Evolutionary conservation across 1,140 invertebrate species (phyloP).

Genomic region (Cydia strobilella): DNA sequence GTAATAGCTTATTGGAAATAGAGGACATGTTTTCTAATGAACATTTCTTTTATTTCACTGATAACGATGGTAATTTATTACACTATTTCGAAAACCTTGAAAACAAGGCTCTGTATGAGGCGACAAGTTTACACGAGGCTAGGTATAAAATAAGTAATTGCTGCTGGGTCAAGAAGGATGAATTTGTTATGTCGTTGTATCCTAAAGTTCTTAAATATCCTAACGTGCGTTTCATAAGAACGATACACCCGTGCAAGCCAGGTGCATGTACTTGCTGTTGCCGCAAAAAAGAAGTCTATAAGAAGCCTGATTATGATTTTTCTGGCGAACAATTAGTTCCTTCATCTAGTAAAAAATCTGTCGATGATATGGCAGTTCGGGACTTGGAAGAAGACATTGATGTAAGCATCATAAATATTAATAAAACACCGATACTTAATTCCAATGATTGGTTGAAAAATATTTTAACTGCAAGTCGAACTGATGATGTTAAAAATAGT

Average conservation of each 20-base stretch:
- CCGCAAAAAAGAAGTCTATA: neutral
- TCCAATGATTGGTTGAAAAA: neutral
- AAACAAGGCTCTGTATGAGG: neutral
- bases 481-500: neutral
- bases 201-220: slow-evolving; percentile 9
- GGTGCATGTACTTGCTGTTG: neutral
- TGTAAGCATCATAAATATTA: neutral
- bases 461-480: neutral
- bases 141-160: slow-evolving; percentile 29
- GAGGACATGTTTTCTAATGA: neutral
- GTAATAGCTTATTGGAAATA: neutral
- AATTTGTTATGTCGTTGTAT: slow-evolving; percentile 16
- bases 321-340: too few relatives aligned
- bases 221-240: neutral
- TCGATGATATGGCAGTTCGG: neutral
- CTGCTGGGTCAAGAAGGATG: slow-evolving; percentile 40
- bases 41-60: neutral
- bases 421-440: neutral
- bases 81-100: neutral
- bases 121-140: neutral
- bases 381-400: neutral
- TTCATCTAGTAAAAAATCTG: neutral
- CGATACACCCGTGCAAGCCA: neutral
- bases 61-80: neutral
- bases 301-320: neutral